These are phyloP conservation scores for Tetraodon nigroviridis DNA, from an alignment of 2,113 vertebrate species.

Conservation along the genomic window DNA sequence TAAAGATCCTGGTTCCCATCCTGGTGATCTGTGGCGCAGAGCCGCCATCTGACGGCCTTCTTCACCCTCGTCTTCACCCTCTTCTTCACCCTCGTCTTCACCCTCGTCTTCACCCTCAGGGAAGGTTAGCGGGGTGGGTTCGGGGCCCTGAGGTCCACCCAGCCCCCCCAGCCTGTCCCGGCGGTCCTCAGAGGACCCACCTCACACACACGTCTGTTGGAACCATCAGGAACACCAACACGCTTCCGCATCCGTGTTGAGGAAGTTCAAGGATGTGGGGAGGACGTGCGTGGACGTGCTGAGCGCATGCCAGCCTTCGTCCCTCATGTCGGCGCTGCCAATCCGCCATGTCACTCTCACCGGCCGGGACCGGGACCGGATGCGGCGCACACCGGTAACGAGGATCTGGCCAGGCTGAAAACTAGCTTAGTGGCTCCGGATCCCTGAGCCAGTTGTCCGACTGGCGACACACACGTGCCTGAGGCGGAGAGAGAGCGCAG, in stretches of 20 bases:
- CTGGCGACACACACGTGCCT: conserved; percentile 15
- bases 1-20: conserved; percentile 63
- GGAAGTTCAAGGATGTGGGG: conserved; percentile 19
- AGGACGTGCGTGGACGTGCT: conserved; percentile 10
- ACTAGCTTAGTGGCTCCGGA: neutral
- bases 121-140: too few relatives aligned
- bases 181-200: too few relatives aligned
- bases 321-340: conserved; percentile 8
- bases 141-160: too few relatives aligned
- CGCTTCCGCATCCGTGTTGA: neutral
- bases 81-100: conserved; percentile 23
- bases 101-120: too few relatives aligned
- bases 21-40: conserved; percentile 59
- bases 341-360: conserved; percentile 6
- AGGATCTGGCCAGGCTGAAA: too few relatives aligned
- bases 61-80: conserved; percentile 21
- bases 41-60: conserved; percentile 40
- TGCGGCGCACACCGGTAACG: too few relatives aligned
- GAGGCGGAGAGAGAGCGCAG: conserved; percentile 15
- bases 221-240: neutral
- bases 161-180: too few relatives aligned
- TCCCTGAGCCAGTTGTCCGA: neutral
- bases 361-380: neutral
- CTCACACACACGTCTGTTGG: too few relatives aligned
- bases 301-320: conserved; percentile 33